Base-by-base conservation (phyloP, 2,113 vertebrate genomes). In the Gila orcuttii region DNA sequence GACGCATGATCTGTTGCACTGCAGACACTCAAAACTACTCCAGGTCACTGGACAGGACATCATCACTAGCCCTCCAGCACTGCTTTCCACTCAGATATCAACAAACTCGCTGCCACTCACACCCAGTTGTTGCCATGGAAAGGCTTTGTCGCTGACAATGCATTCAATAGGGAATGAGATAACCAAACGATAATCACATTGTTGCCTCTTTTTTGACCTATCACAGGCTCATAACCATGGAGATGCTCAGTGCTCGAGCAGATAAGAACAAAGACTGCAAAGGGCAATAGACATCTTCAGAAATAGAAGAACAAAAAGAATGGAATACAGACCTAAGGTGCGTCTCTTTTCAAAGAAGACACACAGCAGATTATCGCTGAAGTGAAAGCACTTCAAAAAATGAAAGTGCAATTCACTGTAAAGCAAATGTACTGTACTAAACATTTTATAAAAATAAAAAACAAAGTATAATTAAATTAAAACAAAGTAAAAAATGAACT, bases 121-220 rank as follows among this genome's bases (percentile, higher is more conserved):
- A 52, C 28, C 47, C 68, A 52, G 68, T 76, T 82, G 79, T 86
- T 86, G 85, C 85, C 71, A 83, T 86, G 71, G 47, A 76, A 66
- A 86, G 71, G 59, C 69, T 82, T 82, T 57, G 69, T 36, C n/a
- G 45, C 71, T 55, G 83, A 77, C 79, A 77, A 76, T 36, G 50
- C 31, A 50, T 83, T 83, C 71, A 86, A 71, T 36, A 39, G 23
- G 42, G 79, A 82, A 82, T n/a, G 85, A 86, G 85, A 86, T 66
- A 74, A 76, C 69, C 74, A 76, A 76, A 47, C 31, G 62, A 86
- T 86, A 86, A 86, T 86, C 79, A 86, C 60, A 77, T 83, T 83
- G 85, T 82, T 83, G 33, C 50, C 47, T 83, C 42, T 81, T 86
- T 66, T 85, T 83, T 75, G 52, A 83, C 81, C 79, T 77, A 86